phyloP scores from a whole-genome alignment of 2,113 vertebrate species.

The Myrmecophaga tridactyla region DNA sequence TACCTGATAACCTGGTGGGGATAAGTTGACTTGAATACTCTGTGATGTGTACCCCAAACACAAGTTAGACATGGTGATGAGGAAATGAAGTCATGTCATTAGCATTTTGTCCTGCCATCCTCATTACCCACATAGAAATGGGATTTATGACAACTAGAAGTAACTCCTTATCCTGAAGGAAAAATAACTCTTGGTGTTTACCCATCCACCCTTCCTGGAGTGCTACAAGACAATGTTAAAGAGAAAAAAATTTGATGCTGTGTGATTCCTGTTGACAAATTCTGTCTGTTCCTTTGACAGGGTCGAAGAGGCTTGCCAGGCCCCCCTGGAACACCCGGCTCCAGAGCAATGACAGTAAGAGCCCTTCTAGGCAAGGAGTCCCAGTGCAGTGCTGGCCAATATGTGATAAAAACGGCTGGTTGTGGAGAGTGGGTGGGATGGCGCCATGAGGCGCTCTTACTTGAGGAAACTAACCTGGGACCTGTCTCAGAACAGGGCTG shows the following conservation, averaged over 20 bases:
- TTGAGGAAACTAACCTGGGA: not conserved
- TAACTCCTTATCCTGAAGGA: not conserved
- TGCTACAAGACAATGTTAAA: too few relatives aligned
- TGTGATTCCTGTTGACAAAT: not conserved
- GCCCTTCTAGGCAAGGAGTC: not conserved
- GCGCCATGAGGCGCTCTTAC: not conserved
- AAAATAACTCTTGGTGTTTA: not conserved
- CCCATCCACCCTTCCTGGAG: not conserved
- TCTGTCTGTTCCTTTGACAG: constrained; percentile 57
- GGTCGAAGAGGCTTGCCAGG: constrained; percentile 71
- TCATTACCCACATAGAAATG: not conserved
- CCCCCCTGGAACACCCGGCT: constrained; percentile 60
- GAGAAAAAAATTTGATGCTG: not conserved
- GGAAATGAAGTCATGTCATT: not conserved
- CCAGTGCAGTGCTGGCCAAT: not conserved
- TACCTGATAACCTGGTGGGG: not conserved
- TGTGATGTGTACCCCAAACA: not conserved
- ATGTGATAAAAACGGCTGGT: not conserved
- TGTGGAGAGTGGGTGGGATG: not conserved
- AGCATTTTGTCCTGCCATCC: not conserved
- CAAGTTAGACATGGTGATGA: not conserved
- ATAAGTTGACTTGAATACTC: not conserved
- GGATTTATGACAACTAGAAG: not conserved
- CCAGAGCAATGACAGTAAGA: constrained; percentile 66
- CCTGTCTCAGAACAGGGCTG: not conserved